phyloP scores from a whole-genome alignment of 2,113 vertebrate genomes.

The Odobenus rosmarus region DNA sequence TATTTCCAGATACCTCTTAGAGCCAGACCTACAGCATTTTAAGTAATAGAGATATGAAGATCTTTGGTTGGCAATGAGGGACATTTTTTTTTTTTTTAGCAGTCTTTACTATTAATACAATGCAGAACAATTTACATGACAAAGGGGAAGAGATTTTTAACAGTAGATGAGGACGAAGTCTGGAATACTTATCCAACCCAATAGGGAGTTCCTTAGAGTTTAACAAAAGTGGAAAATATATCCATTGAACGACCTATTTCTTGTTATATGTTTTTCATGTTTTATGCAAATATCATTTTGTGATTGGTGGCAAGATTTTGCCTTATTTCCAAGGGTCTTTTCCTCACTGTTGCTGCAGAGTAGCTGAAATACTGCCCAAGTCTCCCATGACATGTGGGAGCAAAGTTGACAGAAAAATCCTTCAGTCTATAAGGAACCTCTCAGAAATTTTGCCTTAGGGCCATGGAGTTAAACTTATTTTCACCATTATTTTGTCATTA shows the following conservation, averaged over 20 bases:
- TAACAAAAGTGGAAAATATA: neutral
- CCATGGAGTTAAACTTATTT: neutral
- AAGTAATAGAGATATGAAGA: neutral
- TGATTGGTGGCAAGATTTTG: neutral
- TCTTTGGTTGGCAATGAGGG: neutral
- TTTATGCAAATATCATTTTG: neutral
- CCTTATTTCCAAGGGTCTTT: neutral
- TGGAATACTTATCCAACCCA: neutral
- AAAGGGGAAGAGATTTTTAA: neutral
- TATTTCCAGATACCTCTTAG: neutral
- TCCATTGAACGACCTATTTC: neutral
- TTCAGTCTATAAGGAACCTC: neutral
- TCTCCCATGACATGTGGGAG: neutral
- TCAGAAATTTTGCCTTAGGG: neutral
- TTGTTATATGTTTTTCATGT: neutral
- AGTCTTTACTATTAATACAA: neutral
- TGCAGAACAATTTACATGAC: neutral
- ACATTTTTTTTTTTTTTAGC: neutral
- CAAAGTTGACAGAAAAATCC: no score
- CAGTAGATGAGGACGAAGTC: neutral
- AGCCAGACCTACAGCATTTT: neutral
- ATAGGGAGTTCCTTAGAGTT: neutral
- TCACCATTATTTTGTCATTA: neutral
- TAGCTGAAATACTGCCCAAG: neutral
- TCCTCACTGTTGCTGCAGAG: neutral